Evolutionary conservation across 2,797 vertebrate species (phyloP).

Genomic region (Tangara arthus): DNA sequence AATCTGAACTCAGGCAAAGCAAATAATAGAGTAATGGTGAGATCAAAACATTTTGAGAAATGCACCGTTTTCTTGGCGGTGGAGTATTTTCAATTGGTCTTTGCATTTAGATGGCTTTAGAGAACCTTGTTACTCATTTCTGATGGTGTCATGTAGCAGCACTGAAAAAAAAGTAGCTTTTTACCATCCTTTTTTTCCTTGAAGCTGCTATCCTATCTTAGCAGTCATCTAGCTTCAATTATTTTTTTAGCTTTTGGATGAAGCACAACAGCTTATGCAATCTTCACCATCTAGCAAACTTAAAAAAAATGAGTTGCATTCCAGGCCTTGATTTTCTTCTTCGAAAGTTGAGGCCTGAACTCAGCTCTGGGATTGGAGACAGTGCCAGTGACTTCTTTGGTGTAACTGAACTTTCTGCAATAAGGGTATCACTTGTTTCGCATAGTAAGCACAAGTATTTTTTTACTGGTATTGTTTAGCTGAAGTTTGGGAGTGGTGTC

Average conservation of each 20-base stretch:
- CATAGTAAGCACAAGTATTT: neutral
- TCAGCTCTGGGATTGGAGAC: neutral
- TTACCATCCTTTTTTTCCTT: neutral
- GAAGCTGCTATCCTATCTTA: neutral
- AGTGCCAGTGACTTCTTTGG: neutral
- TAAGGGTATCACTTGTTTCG: neutral
- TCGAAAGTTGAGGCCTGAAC: neutral
- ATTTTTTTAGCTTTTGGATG: neutral
- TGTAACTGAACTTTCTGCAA: neutral
- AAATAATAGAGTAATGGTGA: neutral
- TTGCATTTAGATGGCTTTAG: neutral
- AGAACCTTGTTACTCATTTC: neutral
- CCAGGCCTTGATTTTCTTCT: neutral
- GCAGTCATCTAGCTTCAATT: neutral
- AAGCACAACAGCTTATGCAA: neutral
- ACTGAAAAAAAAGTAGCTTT: neutral
- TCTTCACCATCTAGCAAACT: neutral
- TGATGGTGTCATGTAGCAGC: neutral
- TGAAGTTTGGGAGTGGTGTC: neutral
- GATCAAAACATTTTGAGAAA: neutral
- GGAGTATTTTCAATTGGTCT: neutral
- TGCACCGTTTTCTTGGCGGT: rapidly evolving
- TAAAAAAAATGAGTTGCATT: neutral
- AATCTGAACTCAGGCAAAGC: neutral
- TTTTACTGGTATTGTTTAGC: neutral